A percentile compares a stretch with the other conserved stretches of the same genome.
Conservation (phyloP, 2,113 vertebrate genomes). For the Spermophilus dauricus region DNA sequence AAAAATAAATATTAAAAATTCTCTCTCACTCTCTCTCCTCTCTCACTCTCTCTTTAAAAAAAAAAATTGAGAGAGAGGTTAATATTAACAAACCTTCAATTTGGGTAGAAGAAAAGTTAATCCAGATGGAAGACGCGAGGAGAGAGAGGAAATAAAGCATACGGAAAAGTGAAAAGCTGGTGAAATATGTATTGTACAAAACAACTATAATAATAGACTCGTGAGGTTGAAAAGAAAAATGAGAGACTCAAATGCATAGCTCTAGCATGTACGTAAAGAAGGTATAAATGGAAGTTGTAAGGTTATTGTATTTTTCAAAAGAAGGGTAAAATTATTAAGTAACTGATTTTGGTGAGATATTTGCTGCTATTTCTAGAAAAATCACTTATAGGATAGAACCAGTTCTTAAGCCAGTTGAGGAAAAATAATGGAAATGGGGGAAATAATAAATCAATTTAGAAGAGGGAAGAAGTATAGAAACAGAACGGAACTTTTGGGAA, state of each 20-base stretch:
- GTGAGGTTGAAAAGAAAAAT: neutral
- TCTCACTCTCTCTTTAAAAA: no score
- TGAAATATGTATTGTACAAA: neutral
- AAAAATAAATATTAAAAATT: no score
- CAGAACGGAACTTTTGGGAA: neutral
- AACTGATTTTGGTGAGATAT: slow-evolving; percentile 37
- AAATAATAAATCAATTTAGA: slow-evolving; percentile 37
- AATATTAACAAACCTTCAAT: neutral
- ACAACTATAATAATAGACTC: neutral
- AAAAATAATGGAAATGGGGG: neutral
- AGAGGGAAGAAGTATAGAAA: neutral
- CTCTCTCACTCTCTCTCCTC: no score
- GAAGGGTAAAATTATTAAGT: slow-evolving; percentile 30
- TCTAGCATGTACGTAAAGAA: neutral
- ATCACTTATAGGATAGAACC: neutral
- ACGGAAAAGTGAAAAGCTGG: neutral
- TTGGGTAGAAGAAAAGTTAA: neutral
- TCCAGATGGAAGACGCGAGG: neutral
- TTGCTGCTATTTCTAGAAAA: slow-evolving; percentile 47
- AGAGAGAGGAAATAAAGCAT: neutral
- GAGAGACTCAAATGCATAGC: neutral
- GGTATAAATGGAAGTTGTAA: neutral
- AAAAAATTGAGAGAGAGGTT: slow-evolving; percentile 31
- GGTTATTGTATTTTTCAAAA: slow-evolving; percentile 46
- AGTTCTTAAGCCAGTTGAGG: neutral